A percentile compares a stretch with the other conserved stretches of the same genome.
Conservation (phyloP, 2,797 vertebrate species). For the Bovichtus variegatus region DNA sequence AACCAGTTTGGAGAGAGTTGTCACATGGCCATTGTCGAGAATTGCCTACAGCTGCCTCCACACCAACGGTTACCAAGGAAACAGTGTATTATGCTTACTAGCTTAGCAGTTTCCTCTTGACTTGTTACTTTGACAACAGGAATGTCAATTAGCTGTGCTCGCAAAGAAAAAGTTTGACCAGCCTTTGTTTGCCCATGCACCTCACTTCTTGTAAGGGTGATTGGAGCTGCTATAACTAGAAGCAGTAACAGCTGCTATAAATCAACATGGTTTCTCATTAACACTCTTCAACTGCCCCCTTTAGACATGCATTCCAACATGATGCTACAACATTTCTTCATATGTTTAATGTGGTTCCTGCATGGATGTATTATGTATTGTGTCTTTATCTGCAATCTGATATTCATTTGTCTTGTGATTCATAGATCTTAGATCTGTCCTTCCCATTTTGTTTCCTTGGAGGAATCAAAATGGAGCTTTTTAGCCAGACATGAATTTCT, state of each 20-base stretch:
- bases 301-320: conserved; percentile 49
- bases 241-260: conserved; percentile 59
- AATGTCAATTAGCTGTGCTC: conserved; percentile 74
- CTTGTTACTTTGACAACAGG: conserved; percentile 84
- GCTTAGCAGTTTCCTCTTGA: conserved; percentile 65
- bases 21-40: conserved; percentile 51
- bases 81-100: conserved; percentile 69
- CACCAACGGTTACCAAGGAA: conserved; percentile 75
- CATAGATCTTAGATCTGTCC: background rate
- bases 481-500: background rate
- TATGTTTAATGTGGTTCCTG: background rate
- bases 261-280: conserved; percentile 65
- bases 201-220: conserved; percentile 67
- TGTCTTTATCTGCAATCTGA: conserved; percentile 10
- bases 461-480: background rate
- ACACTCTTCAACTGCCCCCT: conserved; percentile 29
- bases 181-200: conserved; percentile 57
- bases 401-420: background rate
- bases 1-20: conserved; percentile 44
- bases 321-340: conserved; percentile 16
- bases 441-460: background rate
- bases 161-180: conserved; percentile 58
- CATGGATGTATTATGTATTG: background rate
- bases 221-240: conserved; percentile 57
- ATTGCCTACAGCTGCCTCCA: conserved; percentile 58